Conservation (phyloP, 1,140 invertebrate species). For the Pseudomyrmex dendroicus region DNA sequence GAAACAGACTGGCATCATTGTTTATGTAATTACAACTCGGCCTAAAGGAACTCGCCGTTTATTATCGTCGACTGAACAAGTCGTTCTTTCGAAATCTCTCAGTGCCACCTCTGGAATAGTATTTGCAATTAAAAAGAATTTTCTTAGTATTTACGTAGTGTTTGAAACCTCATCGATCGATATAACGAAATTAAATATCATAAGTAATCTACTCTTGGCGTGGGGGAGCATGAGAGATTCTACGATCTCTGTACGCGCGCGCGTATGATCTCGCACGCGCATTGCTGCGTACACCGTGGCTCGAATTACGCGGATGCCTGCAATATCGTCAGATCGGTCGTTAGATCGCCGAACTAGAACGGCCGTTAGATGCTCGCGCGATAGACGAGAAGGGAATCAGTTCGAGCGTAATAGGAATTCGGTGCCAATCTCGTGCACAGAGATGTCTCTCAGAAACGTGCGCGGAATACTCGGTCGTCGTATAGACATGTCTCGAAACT, state of each 20-base stretch:
- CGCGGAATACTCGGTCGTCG: constrained; percentile 52
- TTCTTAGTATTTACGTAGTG: background rate
- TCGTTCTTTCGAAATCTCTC: background rate
- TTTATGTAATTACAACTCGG: constrained; percentile 72
- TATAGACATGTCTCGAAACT: constrained; percentile 28
- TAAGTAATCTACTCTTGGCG: background rate
- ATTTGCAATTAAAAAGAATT: background rate
- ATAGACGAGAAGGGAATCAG: constrained; percentile 5
- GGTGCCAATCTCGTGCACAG: constrained; percentile 65
- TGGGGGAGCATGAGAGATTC: constrained; percentile 7
- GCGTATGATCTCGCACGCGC: background rate
- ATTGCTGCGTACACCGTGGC: constrained; percentile 18
- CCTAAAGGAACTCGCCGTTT: constrained; percentile 52
- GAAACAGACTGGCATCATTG: constrained; percentile 66
- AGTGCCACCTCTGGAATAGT: too few relatives aligned
- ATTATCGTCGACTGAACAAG: constrained; percentile 42
- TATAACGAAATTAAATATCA: too few relatives aligned
- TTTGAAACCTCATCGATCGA: too few relatives aligned
- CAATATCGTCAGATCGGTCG: constrained; percentile 48
- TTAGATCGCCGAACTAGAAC: constrained; percentile 57
- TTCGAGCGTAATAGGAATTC: constrained; percentile 63
- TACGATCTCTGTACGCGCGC: constrained; percentile 20
- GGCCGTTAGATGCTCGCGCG: constrained; percentile 51
- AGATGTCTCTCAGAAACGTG: constrained; percentile 65
- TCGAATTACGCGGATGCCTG: constrained; percentile 62